Evolutionary conservation across 1,140 invertebrate species (phyloP).

Genomic region (Sarcophaga bullata): DNA sequence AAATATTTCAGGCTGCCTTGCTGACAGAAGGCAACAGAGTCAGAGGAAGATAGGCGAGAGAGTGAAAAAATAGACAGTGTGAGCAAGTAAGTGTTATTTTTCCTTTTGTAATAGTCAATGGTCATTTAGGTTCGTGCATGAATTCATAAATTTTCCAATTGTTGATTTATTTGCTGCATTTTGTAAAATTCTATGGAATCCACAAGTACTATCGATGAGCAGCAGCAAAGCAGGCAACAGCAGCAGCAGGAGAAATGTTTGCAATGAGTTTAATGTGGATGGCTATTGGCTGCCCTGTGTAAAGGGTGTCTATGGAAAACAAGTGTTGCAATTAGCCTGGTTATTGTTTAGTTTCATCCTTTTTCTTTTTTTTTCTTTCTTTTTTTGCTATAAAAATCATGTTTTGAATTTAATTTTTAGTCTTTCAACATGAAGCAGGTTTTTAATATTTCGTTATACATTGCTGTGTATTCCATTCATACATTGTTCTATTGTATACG

Average conservation of each 20-base stretch:
- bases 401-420: conserved; percentile 18
- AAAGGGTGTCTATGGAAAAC: background rate
- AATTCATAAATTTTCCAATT: conserved; percentile 20
- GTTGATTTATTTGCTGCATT: background rate
- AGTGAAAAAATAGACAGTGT: too few species aligned
- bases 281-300: background rate
- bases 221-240: too few species aligned
- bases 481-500: background rate
- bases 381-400: background rate
- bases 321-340: conserved; percentile 20
- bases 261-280: background rate
- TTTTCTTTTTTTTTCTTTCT: too few species aligned
- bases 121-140: conserved; percentile 17
- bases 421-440: background rate
- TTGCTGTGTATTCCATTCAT: background rate
- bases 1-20: background rate
- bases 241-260: background rate
- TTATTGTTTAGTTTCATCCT: conserved; percentile 10
- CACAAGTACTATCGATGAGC: background rate
- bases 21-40: background rate
- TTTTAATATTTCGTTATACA: background rate
- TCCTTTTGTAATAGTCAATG: conserved; percentile 19
- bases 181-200: background rate
- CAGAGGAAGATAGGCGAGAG: too few species aligned
- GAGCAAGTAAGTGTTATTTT: background rate